Evolutionary conservation across 2,888 invertebrate species (phyloP), one percentile per base, ranked within the genome.

Genomic region (Amblyteles armatorius): DNA sequence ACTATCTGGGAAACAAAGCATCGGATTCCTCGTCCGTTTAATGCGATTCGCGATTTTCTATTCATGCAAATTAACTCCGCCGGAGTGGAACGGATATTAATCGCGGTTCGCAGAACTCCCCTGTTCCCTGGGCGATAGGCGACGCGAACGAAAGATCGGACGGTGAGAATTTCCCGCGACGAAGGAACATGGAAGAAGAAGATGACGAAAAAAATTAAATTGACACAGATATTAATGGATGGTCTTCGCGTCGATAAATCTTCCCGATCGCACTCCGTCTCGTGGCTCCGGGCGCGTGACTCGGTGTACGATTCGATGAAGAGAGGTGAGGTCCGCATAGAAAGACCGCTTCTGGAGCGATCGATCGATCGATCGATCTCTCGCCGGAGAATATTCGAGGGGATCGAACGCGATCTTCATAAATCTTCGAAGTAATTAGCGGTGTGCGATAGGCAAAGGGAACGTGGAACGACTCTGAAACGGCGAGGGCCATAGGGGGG

Each of bases 381-480:
- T 50, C 72, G 76, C 22, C 26, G 73, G 33, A 16, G 72, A 68
- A 82, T 82, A 79, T 48, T 48, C 11, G 63, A 81, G 83, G 69
- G 77, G 82, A 82, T 86, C 79, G 65, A 83, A 50, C 50, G 57
- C 82, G 84, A 87, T 88, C 82, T 87, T 57, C 85, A 88, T 88
- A 88, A 88, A 88, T 88, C 86, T 73, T 77, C 1, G 50, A 82
- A 80, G 87, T 86, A 88, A 88, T 88, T 88, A 88, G 84, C 82
- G 78, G 71, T 80, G 71, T 80, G 79, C 76, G 72, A 63, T 60
- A 50, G 29, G 73, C 48, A 71, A 29, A 44, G 29, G 44, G n/a
- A 26, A 52, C 44, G 68, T n/a, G 78, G 57, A 57, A 11, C 26
- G 69, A 52, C 36, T 65, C 13, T 6, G 29, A 78, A 57, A 72